These are phyloP conservation scores for Sphaeridia pumilis DNA, from an alignment of 2,888 invertebrate species.

Conservation along the genomic window DNA sequence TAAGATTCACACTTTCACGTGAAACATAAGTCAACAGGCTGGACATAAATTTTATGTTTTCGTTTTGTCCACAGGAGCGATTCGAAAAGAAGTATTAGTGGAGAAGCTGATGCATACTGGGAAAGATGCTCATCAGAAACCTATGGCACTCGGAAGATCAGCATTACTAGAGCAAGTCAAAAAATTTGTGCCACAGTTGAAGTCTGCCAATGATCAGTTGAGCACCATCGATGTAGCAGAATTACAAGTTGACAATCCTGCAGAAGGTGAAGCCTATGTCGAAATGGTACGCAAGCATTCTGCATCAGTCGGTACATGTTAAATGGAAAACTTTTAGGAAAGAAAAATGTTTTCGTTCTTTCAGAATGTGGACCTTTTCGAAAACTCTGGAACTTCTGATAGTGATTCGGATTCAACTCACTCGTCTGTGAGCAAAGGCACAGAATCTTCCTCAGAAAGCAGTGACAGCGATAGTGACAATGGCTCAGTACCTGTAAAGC, in stretches of 20 bases:
- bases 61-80: not conserved
- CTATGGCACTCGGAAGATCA: slow-evolving; percentile 11
- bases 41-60: too few relatives aligned
- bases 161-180: slow-evolving; percentile 15
- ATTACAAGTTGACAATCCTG: slow-evolving; percentile 11
- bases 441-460: slow-evolving; percentile 3
- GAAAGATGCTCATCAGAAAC: not conserved
- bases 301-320: too few relatives aligned
- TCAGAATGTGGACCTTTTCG: slow-evolving; percentile 12
- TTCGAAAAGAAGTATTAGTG: slow-evolving; percentile 14
- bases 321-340: too few relatives aligned
- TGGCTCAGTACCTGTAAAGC: slow-evolving; percentile 3
- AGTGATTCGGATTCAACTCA: slow-evolving; percentile 13
- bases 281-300: too few relatives aligned
- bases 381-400: slow-evolving; percentile 14
- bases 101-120: slow-evolving; percentile 12
- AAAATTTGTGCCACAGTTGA: slow-evolving; percentile 15
- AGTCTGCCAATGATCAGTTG: slow-evolving; percentile 14
- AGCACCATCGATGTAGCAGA: slow-evolving; percentile 6
- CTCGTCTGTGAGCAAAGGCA: slow-evolving; percentile 10
- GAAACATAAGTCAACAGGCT: too few relatives aligned
- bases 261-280: slow-evolving; percentile 16
- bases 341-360: too few relatives aligned
- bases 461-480: slow-evolving; percentile 5
- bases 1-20: slow-evolving; percentile 5